Conservation (phyloP, 2,113 vertebrate genomes). For the Podocnemis expansa region DNA sequence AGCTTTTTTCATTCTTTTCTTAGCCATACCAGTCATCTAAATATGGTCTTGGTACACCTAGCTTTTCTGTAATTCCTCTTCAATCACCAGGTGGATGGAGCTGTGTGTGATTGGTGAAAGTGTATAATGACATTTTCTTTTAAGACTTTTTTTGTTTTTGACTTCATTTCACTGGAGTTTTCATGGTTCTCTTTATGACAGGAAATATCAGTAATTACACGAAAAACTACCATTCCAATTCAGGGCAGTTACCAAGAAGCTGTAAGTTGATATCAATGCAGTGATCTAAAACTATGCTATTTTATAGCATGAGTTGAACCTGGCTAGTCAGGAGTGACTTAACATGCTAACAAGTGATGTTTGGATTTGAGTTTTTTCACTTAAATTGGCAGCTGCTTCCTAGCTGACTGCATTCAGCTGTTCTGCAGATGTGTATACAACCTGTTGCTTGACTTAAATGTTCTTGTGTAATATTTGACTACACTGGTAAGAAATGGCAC, state of each 20-base stretch:
- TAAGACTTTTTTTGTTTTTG: neutral
- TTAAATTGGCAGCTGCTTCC: neutral
- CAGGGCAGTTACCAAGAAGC: neutral
- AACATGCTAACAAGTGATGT: neutral
- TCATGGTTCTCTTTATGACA: neutral
- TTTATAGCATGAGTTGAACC: neutral
- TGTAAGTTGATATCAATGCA: neutral
- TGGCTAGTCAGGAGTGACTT: neutral
- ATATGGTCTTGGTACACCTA: accelerated
- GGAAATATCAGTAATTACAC: neutral
- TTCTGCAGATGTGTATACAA: neutral
- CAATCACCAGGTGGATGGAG: neutral
- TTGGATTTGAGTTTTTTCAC: neutral
- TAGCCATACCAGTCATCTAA: no score
- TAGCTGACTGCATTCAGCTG: neutral
- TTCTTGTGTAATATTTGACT: neutral
- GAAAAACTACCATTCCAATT: neutral
- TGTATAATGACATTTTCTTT: neutral
- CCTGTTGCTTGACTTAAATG: neutral
- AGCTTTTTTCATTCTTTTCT: neutral
- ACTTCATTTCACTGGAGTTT: neutral
- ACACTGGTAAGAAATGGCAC: neutral
- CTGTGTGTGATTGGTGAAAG: neutral
- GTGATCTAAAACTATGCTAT: neutral
- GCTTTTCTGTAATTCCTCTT: accelerated